Conservation (phyloP, 2,113 vertebrate genomes). For the Indicator indicator region DNA sequence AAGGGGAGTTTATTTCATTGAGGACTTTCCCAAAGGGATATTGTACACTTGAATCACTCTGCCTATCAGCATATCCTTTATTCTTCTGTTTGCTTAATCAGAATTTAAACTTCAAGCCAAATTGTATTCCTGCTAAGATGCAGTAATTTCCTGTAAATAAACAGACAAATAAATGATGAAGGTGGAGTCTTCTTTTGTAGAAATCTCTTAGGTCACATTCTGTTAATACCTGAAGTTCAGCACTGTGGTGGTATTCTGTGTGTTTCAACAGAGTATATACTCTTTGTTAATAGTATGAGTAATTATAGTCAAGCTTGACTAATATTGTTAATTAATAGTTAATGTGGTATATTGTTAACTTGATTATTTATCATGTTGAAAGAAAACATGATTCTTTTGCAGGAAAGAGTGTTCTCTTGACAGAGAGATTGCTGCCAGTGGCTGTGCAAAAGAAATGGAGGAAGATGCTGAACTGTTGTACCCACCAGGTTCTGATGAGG, state of each 20-base stretch:
- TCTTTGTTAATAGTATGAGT: neutral
- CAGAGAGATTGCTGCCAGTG: conserved; percentile 90
- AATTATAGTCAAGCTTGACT: neutral
- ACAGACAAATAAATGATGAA: neutral
- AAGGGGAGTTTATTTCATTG: neutral
- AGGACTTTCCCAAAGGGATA: neutral
- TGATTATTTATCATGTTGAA: neutral
- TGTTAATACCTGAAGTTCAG: neutral
- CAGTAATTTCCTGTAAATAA: neutral
- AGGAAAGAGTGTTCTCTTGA: conserved; percentile 88
- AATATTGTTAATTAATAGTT: neutral
- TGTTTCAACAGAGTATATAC: neutral
- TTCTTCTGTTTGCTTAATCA: neutral
- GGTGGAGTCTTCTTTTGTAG: neutral
- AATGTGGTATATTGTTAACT: neutral
- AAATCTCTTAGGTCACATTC: neutral
- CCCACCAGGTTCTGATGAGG: conserved; percentile 75
- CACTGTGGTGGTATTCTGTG: neutral
- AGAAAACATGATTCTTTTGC: neutral
- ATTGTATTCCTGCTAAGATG: neutral
- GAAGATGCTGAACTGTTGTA: conserved; percentile 82
- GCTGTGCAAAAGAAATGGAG: conserved; percentile 89
- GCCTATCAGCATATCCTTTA: neutral
- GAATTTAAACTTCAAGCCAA: neutral
- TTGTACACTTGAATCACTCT: neutral